Base-by-base conservation (phyloP, 1,140 invertebrate species). In the Homalodisca vitripennis region DNA sequence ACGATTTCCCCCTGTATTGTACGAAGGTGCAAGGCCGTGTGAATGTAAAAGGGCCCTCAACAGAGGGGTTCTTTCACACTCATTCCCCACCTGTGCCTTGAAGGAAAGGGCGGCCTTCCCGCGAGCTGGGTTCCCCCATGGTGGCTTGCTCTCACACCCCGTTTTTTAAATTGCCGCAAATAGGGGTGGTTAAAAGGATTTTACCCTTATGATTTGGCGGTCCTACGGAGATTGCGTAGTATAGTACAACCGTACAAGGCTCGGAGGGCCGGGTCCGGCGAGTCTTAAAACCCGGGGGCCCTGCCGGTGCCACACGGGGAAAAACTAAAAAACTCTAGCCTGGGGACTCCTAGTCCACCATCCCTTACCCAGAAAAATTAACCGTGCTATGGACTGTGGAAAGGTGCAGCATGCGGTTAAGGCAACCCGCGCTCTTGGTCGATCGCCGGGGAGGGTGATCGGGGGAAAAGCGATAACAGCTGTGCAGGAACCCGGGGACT, bases 141-240 rank as follows among this genome's bases (percentile, higher is more conserved):
- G 27, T 32, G 62, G 27, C 34, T 31, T 64, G 62, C n/a, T 34
- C 32, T 64, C 29, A 34, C 13, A 20, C 62, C 30, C 12, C 62
- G 12, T n/a, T 27, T n/a, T n/a, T n/a, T n/a, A n/a, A n/a, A n/a
- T n/a, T n/a, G n/a, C n/a, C 2, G 62, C 29, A 64, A 24, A n/a
- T 64, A 27, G 62, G 1, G 12, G 17, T 14, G 17, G 27, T 3
- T 32, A 31, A 32, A 64, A 64, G 2, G 31, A 20, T n/a, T 6
- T 17, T 17, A n/a, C 29, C 62, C 20, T 17, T 26, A 20, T 1
- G 31, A 31, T 17, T 20, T 13, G 13, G 29, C 62, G 1, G 34
- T 32, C 30, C 17, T 64, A 64, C 62, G 29, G 62, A 64, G 62
- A 64, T 10, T 1, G n/a, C 6, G 62, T 31, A 64, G 62, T 64